phyloP scores from a whole-genome alignment of 2,113 vertebrate species.

The Oncorhynchus masou region DNA sequence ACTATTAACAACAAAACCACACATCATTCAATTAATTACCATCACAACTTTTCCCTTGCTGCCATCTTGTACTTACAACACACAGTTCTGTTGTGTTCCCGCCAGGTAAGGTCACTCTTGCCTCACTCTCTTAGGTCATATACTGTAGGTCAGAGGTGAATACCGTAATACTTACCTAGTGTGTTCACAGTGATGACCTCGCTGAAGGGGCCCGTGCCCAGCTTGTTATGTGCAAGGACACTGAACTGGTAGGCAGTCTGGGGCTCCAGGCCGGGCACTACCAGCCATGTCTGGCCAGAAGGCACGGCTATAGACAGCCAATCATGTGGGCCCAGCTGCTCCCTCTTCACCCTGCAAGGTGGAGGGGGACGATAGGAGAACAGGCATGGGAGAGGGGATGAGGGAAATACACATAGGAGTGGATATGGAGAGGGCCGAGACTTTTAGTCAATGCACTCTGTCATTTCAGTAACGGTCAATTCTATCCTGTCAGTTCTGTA shows the following conservation, averaged over 20 bases:
- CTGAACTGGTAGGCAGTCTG: slow-evolving; percentile 98
- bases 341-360: slow-evolving; percentile 90
- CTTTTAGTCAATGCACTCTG: not conserved
- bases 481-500: not conserved
- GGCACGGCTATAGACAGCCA: slow-evolving; percentile 91
- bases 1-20: not conserved
- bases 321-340: slow-evolving; percentile 92
- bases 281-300: slow-evolving; percentile 83
- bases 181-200: slow-evolving; percentile 99
- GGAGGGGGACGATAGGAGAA: slow-evolving; percentile 16
- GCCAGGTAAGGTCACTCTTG: too few relatives aligned
- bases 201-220: slow-evolving; percentile 97
- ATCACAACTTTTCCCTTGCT: not conserved
- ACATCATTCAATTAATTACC: not conserved
- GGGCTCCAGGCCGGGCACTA: slow-evolving; percentile 89
- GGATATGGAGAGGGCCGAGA: not conserved
- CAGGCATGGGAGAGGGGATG: not conserved
- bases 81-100: too few relatives aligned
- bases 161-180: slow-evolving; percentile 80
- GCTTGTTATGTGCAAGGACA: slow-evolving; percentile 95
- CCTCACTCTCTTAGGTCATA: not conserved
- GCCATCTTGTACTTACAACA: not conserved
- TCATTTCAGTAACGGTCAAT: not conserved
- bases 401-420: not conserved
- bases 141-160: not conserved